These are phyloP conservation scores for Byasa hedistus DNA, from an alignment of 2,888 invertebrate species.

Conservation along the genomic window DNA sequence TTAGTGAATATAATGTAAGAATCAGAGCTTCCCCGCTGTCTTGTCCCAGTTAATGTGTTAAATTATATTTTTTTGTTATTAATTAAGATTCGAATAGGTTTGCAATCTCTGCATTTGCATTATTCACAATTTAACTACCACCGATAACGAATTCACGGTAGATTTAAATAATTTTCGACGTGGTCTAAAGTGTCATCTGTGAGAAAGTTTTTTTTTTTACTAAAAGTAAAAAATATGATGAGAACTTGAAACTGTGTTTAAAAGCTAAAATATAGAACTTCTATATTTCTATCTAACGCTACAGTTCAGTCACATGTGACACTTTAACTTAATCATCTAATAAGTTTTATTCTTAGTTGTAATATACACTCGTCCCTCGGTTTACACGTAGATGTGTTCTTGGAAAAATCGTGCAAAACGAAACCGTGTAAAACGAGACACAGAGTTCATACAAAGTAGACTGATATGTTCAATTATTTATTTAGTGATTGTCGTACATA, in stretches of 20 bases:
- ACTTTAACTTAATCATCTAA: neutral
- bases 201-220: too few relatives aligned
- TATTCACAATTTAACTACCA: constrained; percentile 34
- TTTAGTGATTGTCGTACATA: too few relatives aligned
- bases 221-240: too few relatives aligned
- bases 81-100: constrained; percentile 2
- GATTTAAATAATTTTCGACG: too few relatives aligned
- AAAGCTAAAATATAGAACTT: neutral
- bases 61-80: neutral
- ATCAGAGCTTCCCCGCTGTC: neutral
- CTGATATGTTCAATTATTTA: too few relatives aligned
- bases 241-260: neutral
- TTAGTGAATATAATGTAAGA: neutral
- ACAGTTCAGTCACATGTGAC: neutral
- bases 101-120: neutral
- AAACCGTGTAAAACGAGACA: too few relatives aligned
- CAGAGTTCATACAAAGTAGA: too few relatives aligned
- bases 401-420: too few relatives aligned
- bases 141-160: constrained; percentile 40
- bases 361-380: too few relatives aligned
- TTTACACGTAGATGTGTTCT: too few relatives aligned
- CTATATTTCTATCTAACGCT: neutral
- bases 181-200: too few relatives aligned
- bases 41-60: neutral
- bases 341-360: constrained; percentile 33